Evolutionary conservation across 2,888 invertebrate species (phyloP), one percentile per base, ranked within the genome.

Genomic region (Sesia apiformis): DNA sequence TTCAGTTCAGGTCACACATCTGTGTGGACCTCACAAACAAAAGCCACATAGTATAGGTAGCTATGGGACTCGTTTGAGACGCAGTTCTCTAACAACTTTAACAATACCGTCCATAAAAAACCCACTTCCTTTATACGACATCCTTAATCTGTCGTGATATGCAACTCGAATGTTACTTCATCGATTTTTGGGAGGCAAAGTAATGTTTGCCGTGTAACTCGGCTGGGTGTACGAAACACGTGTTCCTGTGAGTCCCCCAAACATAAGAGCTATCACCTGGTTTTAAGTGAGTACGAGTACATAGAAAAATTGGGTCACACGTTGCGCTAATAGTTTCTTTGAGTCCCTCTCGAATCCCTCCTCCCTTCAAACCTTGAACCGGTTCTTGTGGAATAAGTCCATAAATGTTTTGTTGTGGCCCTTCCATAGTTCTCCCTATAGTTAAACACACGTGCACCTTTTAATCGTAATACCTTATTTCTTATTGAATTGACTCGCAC

Each of bases 241-340:
- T 81, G 79, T 78, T 73, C 66, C 57, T 55, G 56, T 7, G 38
- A 63, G 66, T 70, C 78, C 81, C 82, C 79, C 73, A 63, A 61
- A 60, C 58, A 71, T 78, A 82, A 84, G 84, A 81, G 84, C 74
- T 77, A 79, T 81, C 86, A 87, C 86, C 86, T 87, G 85, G 86
- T 67, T 56, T 38, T 50, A 50, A 52, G 52, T 52, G 52, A 3
- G 23, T 7, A 52, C 39, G 6, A 43, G 43, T 43, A n/a, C 58
- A 60, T 58, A 74, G 72, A 69, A 65, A 76, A 87, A 85, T 81
- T 87, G 84, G 87, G 87, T 87, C 87, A 85, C 85, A 84, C 83
- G 76, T 84, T 81, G 74, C 78, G 70, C 71, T 64, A 72, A 61
- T 64, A 65, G 65, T 71, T 74, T 64, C 70, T 74, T 70, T 66